Conservation (phyloP, 2,888 invertebrate species). For the Thelaira solivaga region DNA sequence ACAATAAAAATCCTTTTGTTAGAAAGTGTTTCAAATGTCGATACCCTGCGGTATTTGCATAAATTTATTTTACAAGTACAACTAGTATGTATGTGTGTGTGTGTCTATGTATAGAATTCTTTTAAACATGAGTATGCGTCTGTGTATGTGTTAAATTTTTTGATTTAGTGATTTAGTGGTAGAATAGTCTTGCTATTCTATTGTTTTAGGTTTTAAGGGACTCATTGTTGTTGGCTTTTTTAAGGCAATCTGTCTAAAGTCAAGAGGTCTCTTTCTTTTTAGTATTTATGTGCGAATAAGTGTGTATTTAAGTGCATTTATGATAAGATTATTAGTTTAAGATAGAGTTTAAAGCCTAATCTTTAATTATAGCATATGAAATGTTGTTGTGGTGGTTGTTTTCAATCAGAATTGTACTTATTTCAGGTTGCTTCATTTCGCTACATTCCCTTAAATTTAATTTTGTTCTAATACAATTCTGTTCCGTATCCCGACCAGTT, state of each 20-base stretch:
- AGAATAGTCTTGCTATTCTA: slow-evolving; percentile 15
- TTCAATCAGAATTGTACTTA: too few species aligned
- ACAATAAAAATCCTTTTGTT: slow-evolving; percentile 52
- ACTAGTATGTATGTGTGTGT: not conserved
- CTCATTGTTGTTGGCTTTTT: slow-evolving; percentile 6
- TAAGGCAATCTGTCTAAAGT: slow-evolving; percentile 14
- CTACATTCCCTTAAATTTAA: too few species aligned
- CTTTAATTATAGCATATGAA: not conserved
- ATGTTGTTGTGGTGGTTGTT: slow-evolving; percentile 10
- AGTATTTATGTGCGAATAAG: not conserved
- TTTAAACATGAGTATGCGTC: not conserved
- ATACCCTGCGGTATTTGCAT: slow-evolving; percentile 62
- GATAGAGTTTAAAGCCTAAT: not conserved
- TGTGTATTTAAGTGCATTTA: not conserved
- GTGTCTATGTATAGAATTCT: too few species aligned
- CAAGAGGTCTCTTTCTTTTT: slow-evolving; percentile 15
- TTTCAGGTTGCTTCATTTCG: too few species aligned
- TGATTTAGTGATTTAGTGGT: slow-evolving; percentile 41
- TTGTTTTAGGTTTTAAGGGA: slow-evolving; percentile 36
- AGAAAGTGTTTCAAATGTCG: slow-evolving; percentile 60
- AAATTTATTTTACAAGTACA: slow-evolving; percentile 2
- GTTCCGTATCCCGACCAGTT: too few species aligned
- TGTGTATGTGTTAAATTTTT: not conserved
- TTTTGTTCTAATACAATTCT: too few species aligned
- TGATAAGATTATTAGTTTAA: slow-evolving; percentile 12